Conservation (phyloP, 2,797 vertebrate genomes). For the Ataeniobius toweri region DNA sequence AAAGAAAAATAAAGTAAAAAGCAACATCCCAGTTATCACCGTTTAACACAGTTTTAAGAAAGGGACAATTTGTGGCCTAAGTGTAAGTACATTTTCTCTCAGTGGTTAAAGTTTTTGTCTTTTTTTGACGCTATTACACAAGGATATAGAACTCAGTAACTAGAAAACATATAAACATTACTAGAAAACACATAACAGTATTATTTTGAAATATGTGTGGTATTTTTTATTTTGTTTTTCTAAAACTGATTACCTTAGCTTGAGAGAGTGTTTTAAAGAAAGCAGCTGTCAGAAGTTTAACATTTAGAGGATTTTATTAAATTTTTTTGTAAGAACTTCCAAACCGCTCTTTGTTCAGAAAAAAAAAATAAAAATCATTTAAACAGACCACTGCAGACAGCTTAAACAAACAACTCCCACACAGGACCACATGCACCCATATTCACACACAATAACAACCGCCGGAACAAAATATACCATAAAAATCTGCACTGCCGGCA, state of each 20-base stretch:
- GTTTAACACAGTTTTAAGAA: not conserved
- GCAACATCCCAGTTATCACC: too few species aligned
- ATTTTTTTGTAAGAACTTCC: not conserved
- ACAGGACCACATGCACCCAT: not conserved
- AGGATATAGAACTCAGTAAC: not conserved
- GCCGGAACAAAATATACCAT: conserved; percentile 25
- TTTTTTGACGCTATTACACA: too few species aligned
- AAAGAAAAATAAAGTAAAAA: not conserved
- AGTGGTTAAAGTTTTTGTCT: too few species aligned
- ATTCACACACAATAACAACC: conserved; percentile 20
- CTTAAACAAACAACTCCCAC: conserved; percentile 22
- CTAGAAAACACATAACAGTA: not conserved
- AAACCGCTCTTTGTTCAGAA: conserved; percentile 18
- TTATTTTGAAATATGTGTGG: not conserved
- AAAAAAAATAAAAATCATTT: conserved; percentile 8
- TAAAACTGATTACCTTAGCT: not conserved
- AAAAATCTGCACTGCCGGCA: conserved; percentile 21
- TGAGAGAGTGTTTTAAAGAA: not conserved
- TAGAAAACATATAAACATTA: not conserved
- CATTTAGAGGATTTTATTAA: too few species aligned
- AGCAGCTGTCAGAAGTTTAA: not conserved
- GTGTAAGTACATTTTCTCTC: too few species aligned
- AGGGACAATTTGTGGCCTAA: not conserved
- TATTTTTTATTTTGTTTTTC: not conserved
- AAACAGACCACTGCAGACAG: conserved; percentile 13